Percentiles rank a stretch among this genome's conserved stretches.
Evolutionary conservation across 2,888 invertebrate genomes (phyloP).

Genomic region (Drosophila barbarae): DNA sequence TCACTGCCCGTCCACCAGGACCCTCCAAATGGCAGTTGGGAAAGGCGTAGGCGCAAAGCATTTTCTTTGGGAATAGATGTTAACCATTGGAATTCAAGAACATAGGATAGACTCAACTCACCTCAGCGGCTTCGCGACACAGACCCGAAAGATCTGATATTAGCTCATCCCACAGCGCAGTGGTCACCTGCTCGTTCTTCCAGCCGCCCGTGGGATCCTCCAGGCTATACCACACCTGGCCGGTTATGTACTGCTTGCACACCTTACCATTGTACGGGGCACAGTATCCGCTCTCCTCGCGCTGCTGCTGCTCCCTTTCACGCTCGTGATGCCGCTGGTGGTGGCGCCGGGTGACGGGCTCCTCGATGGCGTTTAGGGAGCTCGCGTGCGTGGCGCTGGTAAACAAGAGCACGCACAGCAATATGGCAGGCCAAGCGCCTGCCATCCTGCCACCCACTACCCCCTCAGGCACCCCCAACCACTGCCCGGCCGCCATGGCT

Average conservation of each 20-base stretch:
- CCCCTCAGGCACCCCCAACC: conserved; percentile 21
- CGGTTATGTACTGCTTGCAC: conserved; percentile 85
- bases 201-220: conserved; percentile 83
- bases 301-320: conserved; percentile 40
- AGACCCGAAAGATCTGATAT: conserved; percentile 89
- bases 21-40: conserved; percentile 88
- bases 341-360: conserved; percentile 56
- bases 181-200: conserved; percentile 91
- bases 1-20: conserved; percentile 82
- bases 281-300: conserved; percentile 85
- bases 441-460: conserved; percentile 7
- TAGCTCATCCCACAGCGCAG: conserved; percentile 92
- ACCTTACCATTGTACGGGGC: conserved; percentile 92
- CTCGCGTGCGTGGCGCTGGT: conserved; percentile 57
- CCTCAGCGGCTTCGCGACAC: conserved; percentile 92
- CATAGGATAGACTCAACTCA: conserved; percentile 63
- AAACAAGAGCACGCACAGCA: conserved; percentile 72
- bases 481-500: conserved; percentile 51
- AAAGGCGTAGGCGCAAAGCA: conserved; percentile 95
- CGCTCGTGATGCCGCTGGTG: conserved; percentile 65
- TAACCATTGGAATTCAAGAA: background rate
- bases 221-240: conserved; percentile 89
- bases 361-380: conserved; percentile 70
- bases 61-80: conserved; percentile 81
- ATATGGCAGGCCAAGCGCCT: conserved; percentile 45